phyloP scores from a whole-genome alignment of 1,140 invertebrate species.

The Drosophila novamexicana region DNA sequence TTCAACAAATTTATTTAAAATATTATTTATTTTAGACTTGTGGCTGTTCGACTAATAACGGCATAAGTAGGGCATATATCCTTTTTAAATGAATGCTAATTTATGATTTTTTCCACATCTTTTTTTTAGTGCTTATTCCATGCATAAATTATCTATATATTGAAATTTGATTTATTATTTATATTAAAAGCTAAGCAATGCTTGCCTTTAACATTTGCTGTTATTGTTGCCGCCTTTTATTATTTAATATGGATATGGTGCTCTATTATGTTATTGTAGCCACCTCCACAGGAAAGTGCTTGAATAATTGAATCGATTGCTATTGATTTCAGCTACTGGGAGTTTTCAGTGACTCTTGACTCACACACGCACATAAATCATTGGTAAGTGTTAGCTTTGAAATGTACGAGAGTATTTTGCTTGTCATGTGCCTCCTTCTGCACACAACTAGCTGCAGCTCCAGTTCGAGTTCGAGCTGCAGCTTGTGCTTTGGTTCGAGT shows the following conservation, averaged over 20 bases:
- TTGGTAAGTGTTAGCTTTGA: slow-evolving; percentile 20
- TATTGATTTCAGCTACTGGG: slow-evolving; percentile 17
- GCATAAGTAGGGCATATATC: no score
- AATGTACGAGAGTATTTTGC: slow-evolving; percentile 5
- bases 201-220: neutral
- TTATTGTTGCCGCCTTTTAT: neutral
- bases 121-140: neutral
- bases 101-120: no score
- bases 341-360: slow-evolving; percentile 13
- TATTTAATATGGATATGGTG: neutral
- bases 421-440: slow-evolving; percentile 16
- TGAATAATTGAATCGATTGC: slow-evolving; percentile 20
- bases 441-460: neutral
- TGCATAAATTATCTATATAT: no score
- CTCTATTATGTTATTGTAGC: slow-evolving; percentile 5
- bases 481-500: slow-evolving; percentile 23
- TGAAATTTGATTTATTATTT: neutral
- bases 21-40: no score
- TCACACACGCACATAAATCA: slow-evolving; percentile 32
- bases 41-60: no score
- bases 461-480: neutral
- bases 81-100: no score
- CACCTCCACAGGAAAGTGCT: neutral
- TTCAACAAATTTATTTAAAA: no score
- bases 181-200: neutral